These are phyloP conservation scores for Lepus timidus DNA, from an alignment of 2,113 vertebrate species.

Conservation along the genomic window DNA sequence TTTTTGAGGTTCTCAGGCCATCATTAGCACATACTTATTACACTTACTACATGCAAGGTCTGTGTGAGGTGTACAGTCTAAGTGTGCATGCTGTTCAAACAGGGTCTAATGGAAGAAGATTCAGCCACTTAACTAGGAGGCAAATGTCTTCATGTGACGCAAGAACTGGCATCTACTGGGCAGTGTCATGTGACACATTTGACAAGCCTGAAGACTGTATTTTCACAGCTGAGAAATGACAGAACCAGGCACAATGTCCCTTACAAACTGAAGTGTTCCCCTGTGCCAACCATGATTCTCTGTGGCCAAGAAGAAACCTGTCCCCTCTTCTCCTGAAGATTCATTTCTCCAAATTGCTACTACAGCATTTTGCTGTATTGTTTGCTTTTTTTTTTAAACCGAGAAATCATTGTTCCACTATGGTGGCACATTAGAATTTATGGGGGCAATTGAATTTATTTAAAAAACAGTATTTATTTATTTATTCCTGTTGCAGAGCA, in stretches of 20 bases:
- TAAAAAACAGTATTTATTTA: no score
- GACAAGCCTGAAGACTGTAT: background rate
- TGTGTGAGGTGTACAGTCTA: background rate
- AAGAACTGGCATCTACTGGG: background rate
- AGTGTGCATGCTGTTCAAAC: no score
- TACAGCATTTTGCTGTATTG: background rate
- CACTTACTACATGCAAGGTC: background rate
- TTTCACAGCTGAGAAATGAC: background rate
- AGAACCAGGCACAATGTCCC: constrained; percentile 17
- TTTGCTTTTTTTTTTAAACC: background rate
- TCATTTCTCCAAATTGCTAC: background rate
- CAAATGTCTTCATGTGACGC: background rate
- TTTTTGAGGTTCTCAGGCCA: background rate
- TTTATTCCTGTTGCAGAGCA: no score
- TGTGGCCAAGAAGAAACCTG: background rate
- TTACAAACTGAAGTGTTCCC: constrained; percentile 15
- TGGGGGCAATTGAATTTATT: no score
- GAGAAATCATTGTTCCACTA: background rate
- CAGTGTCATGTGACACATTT: background rate
- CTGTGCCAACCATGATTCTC: background rate
- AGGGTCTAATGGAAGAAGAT: no score
- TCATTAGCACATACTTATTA: background rate
- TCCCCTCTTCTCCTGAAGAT: background rate
- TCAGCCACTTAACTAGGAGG: no score
- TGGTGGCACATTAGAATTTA: background rate